Evolutionary conservation across 2,113 vertebrate species (phyloP).

Genomic region (Accipiter virgatus): DNA sequence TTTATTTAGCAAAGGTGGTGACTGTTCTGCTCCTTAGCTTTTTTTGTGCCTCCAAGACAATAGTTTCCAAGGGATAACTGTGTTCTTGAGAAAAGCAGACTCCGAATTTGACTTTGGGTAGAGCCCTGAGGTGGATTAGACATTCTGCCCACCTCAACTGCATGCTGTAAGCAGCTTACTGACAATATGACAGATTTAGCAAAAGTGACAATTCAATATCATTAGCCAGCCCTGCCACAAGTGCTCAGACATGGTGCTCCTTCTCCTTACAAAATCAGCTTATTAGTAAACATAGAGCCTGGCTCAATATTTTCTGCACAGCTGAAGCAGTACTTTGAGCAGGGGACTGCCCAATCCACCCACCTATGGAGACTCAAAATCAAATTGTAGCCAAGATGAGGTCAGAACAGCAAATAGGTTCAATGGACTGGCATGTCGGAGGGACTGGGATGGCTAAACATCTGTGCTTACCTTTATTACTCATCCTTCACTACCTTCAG

Average conservation of each 20-base stretch:
- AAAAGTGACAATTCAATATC: slow-evolving; percentile 37
- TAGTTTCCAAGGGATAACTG: not conserved
- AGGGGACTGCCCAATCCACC: not conserved
- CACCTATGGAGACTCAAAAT: not conserved
- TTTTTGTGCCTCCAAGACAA: not conserved
- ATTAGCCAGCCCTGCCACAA: not conserved
- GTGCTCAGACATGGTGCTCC: not conserved
- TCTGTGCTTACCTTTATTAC: not conserved
- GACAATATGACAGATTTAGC: slow-evolving; percentile 19
- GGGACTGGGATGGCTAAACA: not conserved
- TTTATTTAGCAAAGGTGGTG: not conserved
- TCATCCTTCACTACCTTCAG: not conserved
- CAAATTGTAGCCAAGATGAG: not conserved
- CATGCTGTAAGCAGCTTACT: slow-evolving; percentile 30
- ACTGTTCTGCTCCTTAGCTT: not conserved
- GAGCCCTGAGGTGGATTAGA: slow-evolving; percentile 18
- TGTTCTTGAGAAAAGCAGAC: not conserved
- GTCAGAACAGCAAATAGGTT: not conserved
- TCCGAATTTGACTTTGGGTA: slow-evolving; percentile 3
- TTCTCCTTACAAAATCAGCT: slow-evolving; percentile 5
- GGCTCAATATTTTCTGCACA: not conserved
- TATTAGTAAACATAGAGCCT: slow-evolving; percentile 9
- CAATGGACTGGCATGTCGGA: not conserved
- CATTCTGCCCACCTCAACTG: not conserved
- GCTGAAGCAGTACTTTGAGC: not conserved